Evolutionary conservation across 2,888 invertebrate species (phyloP), one percentile per base, ranked within the genome.

Genomic region (Glaucopsyche alexis): DNA sequence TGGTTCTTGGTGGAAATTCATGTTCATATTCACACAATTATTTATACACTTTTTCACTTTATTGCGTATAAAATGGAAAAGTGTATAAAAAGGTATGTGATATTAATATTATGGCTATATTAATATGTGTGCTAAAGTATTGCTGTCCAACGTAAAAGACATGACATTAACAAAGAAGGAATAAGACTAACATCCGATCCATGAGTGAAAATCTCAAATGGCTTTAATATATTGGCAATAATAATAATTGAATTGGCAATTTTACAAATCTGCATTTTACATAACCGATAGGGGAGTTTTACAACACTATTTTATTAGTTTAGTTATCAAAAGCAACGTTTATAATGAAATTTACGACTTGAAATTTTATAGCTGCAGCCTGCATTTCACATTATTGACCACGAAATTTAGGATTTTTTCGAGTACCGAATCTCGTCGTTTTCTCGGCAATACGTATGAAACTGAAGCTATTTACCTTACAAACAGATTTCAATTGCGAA

Each of bases 231-330:
- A 77, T 79, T 81, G 80, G 82, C 83, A 84, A 85, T 79, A 42
- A 42, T 42, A 29, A 29, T 29, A 29, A 29, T 29, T 29, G 29
- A 29, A 29, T 79, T 81, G 80, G 83, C 83, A 84, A 85, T 79
- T 78, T 79, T 80, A 84, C 79, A 81, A 83, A 78, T 83, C 80
- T 80, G 81, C 81, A 83, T 83, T 82, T 83, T 81, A 82, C 85
- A 86, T 87, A 89, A 88, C 86, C 85, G 91, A 91, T 91, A 91
- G 90, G 85, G 83, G 80, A 81, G 81, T 83, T 87, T 88, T 89
- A 86, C 84, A 85, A 81, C 82, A 82, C 80, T 75, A 79, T 87
- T 91, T 90, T 89, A 88, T 74, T 75, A 74, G 74, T 74, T 70
- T 74, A 76, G 75, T 75, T 74, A 76, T 77, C 71, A 16, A 73